These are phyloP conservation scores for Agrilus mali DNA, from an alignment of 2,888 invertebrate species.

Conservation along the genomic window DNA sequence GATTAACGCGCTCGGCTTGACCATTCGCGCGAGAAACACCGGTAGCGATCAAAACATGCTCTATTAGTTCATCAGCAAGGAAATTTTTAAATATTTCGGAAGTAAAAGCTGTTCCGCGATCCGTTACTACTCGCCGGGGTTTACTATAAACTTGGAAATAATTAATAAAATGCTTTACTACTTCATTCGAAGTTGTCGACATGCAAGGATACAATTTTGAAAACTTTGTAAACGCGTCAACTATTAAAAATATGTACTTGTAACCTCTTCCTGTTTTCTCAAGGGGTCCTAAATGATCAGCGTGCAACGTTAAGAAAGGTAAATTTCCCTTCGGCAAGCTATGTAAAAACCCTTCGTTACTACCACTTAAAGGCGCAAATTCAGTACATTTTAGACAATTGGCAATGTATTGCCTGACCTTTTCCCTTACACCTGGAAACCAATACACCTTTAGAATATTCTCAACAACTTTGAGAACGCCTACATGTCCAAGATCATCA, in stretches of 20 bases:
- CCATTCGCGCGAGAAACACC: slow-evolving; percentile 22
- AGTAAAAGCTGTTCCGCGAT: slow-evolving; percentile 20
- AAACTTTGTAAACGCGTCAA: too few relatives aligned
- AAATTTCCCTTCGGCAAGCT: neutral
- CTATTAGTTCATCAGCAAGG: slow-evolving; percentile 10
- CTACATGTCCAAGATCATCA: slow-evolving; percentile 21
- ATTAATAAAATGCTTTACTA: neutral
- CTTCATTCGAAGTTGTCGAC: too few relatives aligned
- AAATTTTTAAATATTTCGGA: slow-evolving; percentile 17
- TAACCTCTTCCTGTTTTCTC: too few relatives aligned
- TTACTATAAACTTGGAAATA: too few relatives aligned
- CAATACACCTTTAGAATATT: neutral
- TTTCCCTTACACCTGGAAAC: slow-evolving; percentile 1
- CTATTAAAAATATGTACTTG: too few relatives aligned
- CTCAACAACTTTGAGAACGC: neutral
- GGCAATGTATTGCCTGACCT: neutral
- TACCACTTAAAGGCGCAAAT: neutral
- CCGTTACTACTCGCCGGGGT: too few relatives aligned
- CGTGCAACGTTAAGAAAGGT: too few relatives aligned
- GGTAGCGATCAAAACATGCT: slow-evolving; percentile 17
- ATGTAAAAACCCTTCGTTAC: slow-evolving; percentile 2
- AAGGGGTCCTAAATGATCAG: too few relatives aligned
- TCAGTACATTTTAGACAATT: slow-evolving; percentile 3
- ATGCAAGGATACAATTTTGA: too few relatives aligned
- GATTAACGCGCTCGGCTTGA: slow-evolving; percentile 19